phyloP scores from a whole-genome alignment of 2,797 vertebrate species.

The Syndactyla subalaris region DNA sequence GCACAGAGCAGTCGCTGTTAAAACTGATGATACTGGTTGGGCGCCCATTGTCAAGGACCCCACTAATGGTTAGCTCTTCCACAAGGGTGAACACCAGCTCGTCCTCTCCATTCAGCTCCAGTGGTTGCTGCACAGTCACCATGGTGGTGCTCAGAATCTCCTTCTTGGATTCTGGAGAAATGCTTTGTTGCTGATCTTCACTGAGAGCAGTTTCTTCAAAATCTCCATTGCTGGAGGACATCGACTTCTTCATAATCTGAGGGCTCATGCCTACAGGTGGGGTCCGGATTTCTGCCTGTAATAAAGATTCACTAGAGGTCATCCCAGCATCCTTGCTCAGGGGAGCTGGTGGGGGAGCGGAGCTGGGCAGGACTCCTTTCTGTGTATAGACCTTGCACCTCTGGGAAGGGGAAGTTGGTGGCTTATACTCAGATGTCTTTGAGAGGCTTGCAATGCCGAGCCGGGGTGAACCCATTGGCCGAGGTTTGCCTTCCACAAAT shows the following conservation, averaged over 20 bases:
- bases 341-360: slow-evolving; percentile 80
- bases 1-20: slow-evolving; percentile 86
- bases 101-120: slow-evolving; percentile 93
- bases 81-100: slow-evolving; percentile 97
- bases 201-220: slow-evolving; percentile 67
- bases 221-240: slow-evolving; percentile 75
- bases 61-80: slow-evolving; percentile 93
- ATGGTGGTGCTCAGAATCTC: slow-evolving; percentile 91
- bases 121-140: slow-evolving; percentile 93
- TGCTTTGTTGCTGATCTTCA: slow-evolving; percentile 55
- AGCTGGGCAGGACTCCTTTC: slow-evolving; percentile 90
- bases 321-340: slow-evolving; percentile 81
- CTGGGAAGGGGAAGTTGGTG: slow-evolving; percentile 92
- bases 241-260: slow-evolving; percentile 85
- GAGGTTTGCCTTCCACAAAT: slow-evolving; percentile 88
- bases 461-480: slow-evolving; percentile 91
- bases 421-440: slow-evolving; percentile 94
- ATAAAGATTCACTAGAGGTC: slow-evolving; percentile 82
- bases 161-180: slow-evolving; percentile 77
- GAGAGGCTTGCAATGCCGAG: slow-evolving; percentile 94
- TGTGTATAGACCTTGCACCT: slow-evolving; percentile 95
- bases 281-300: slow-evolving; percentile 85
- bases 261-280: slow-evolving; percentile 94
- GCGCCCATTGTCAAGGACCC: slow-evolving; percentile 82
- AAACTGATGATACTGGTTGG: slow-evolving; percentile 92